phyloP scores from a whole-genome alignment of 2,888 invertebrate genomes.

The Agrotis exclamationis region DNA sequence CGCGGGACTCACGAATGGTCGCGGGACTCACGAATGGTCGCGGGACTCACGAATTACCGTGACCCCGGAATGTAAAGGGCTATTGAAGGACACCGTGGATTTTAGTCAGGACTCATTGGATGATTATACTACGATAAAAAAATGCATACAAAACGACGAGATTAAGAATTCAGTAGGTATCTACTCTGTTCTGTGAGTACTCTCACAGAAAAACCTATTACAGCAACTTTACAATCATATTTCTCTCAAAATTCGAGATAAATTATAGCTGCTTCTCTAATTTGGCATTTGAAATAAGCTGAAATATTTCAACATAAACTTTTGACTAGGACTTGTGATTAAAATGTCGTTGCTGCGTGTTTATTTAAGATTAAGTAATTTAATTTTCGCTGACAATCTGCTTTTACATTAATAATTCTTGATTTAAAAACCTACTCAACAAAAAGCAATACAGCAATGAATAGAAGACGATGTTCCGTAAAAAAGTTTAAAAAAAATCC shows the following conservation, averaged over 20 bases:
- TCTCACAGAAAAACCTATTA: too few species aligned
- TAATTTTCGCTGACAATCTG: not conserved
- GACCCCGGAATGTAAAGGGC: too few species aligned
- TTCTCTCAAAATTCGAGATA: not conserved
- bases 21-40: too few species aligned
- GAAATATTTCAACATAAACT: not conserved
- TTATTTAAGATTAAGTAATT: not conserved
- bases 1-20: too few species aligned
- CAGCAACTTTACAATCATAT: not conserved
- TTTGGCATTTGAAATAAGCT: not conserved
- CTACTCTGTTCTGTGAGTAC: too few species aligned
- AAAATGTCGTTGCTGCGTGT: conserved; percentile 16
- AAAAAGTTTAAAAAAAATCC: not conserved
- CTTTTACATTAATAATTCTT: not conserved
- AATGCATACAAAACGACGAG: too few species aligned
- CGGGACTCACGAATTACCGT: too few species aligned
- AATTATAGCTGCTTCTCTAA: not conserved
- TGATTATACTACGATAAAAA: too few species aligned
- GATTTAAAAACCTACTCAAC: not conserved
- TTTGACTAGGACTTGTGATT: conserved; percentile 10
- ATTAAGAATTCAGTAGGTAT: too few species aligned
- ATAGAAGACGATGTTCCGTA: not conserved
- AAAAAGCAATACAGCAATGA: not conserved
- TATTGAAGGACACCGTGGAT: too few species aligned
- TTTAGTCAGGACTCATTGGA: too few species aligned